Conservation (phyloP, 2,113 vertebrate genomes). For the Chaetorhynchus papuensis region DNA sequence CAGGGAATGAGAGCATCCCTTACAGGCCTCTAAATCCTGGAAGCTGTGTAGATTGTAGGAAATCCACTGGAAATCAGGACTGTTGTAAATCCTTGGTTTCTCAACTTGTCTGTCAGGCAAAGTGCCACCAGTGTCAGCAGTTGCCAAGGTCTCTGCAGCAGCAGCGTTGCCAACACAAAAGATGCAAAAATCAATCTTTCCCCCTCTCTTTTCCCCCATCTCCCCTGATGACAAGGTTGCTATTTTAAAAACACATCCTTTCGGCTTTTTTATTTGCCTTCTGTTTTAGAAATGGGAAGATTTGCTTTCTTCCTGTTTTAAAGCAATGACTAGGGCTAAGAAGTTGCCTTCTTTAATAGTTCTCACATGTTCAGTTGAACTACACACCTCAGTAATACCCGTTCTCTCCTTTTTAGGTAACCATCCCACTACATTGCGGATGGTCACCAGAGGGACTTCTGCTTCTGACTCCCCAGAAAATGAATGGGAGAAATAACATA, state of each 20-base stretch:
- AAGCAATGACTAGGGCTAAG: neutral
- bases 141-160: neutral
- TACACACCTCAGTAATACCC: neutral
- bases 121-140: neutral
- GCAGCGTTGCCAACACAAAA: neutral
- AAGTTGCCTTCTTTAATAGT: neutral
- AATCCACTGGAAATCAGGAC: neutral
- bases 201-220: neutral
- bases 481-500: neutral
- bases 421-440: neutral
- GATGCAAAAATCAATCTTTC: neutral
- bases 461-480: conserved; percentile 5
- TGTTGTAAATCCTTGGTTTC: neutral
- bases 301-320: neutral
- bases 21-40: neutral
- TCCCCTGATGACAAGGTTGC: neutral
- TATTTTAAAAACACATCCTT: neutral
- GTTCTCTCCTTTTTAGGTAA: neutral
- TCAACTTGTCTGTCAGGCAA: neutral
- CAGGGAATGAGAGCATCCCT: neutral
- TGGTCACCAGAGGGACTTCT: neutral
- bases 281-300: neutral
- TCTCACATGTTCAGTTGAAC: neutral
- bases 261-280: neutral
- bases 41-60: neutral